Percentiles rank a stretch among this genome's conserved stretches.
phyloP scores from a whole-genome alignment of 2,113 vertebrate genomes.

The Azemiops feae region DNA sequence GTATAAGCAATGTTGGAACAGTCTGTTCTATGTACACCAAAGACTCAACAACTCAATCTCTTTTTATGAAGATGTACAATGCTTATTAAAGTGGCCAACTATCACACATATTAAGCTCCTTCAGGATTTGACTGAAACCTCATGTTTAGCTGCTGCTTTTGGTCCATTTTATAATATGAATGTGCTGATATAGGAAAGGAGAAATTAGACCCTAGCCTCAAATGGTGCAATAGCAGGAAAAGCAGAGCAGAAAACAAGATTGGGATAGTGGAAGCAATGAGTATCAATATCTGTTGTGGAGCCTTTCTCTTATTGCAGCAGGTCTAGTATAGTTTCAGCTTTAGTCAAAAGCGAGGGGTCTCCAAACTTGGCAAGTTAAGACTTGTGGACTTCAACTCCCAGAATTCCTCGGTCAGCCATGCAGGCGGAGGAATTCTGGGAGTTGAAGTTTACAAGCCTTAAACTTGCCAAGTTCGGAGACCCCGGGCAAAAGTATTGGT shows the following conservation, averaged over 20 bases:
- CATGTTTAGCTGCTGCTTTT: not conserved
- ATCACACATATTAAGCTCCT: not conserved
- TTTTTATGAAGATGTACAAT: not conserved
- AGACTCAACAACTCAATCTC: rapidly evolving
- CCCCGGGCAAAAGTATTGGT: not conserved
- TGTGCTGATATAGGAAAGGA: not conserved
- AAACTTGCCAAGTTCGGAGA: too few relatives aligned
- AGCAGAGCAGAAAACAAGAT: not conserved
- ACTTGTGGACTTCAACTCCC: not conserved
- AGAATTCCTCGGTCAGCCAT: not conserved
- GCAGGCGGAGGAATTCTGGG: not conserved
- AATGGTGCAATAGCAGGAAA: not conserved
- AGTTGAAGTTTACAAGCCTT: not conserved
- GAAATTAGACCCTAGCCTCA: not conserved
- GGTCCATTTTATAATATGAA: not conserved
- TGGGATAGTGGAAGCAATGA: not conserved
- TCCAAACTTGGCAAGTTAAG: not conserved
- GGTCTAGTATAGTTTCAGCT: not conserved
- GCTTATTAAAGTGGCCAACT: not conserved
- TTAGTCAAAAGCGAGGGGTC: not conserved
- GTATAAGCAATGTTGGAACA: not conserved
- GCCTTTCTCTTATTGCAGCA: not conserved
- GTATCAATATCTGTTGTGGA: not conserved
- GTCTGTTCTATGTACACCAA: not conserved
- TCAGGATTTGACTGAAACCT: not conserved